Base-by-base conservation (phyloP, 92 coral and sea anemone genomes). In the Desmophyllum pertusum region DNA sequence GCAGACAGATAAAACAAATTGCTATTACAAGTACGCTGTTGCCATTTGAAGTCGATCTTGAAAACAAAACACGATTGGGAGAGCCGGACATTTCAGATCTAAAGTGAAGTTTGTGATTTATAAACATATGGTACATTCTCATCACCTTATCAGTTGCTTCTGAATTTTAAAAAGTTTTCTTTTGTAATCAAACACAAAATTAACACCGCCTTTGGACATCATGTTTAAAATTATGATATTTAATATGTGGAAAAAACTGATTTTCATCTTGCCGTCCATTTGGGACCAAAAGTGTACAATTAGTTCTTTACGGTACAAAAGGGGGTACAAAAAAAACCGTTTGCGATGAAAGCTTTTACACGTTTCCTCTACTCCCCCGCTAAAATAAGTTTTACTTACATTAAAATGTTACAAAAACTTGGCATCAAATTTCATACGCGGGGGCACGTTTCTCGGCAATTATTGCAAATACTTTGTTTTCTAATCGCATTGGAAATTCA, bases 101-200 rank as follows among this genome's bases (percentile, higher is more conserved):
- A 43, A n/a, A 38, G 27, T 35, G 42, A 75, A 18, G 29, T 48
- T 51, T 17, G 25, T 6, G 7, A 23, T 31, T 48, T 33, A 35
- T 75, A 31, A 75, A 53, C 82, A 78, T 17, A 25, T 61, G 82
- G 8, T 42, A 6, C 72, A 27, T 63, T 78, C 57, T 25, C 82
- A 78, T 6, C 1, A 10, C 15, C 52, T 62, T 78, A 63, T 78
- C 82, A 2, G 41, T 40, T 2, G 5, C 41, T 59, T 78, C 23
- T 75, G 10, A 52, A 33, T 52, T 75, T 67, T 5, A 74, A 75
- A 45, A 74, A 18, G 64, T 51, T 14, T 75, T 35, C 42, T 31
- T 75, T 78, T 62, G 55, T 63, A 40, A 62, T 78, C 27, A 10
- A 43, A 53, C 33, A 33, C 41, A 1, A 59, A 61, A 41, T 62